These are phyloP conservation scores for Chloroclystis v-ata DNA, from an alignment of 2,888 invertebrate genomes.

Conservation along the genomic window DNA sequence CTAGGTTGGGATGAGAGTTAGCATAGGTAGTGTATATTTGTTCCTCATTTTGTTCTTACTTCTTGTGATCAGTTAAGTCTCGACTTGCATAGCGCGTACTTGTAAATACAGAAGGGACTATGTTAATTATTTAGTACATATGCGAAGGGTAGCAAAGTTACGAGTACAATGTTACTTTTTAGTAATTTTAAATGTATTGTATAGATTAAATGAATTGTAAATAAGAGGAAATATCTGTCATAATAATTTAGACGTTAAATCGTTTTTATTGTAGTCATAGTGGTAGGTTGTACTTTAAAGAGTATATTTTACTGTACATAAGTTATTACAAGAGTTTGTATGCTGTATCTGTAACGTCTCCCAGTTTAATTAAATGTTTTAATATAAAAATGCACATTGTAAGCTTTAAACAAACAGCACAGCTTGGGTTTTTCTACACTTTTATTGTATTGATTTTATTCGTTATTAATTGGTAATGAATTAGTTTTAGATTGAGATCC, in stretches of 20 bases:
- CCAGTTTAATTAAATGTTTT: conserved; percentile 45
- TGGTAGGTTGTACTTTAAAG: conserved; percentile 67
- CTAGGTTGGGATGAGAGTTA: conserved; percentile 51
- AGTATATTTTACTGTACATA: conserved; percentile 65
- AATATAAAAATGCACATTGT: conserved; percentile 64
- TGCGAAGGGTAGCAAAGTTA: conserved; percentile 64
- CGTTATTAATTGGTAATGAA: conserved; percentile 38
- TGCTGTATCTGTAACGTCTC: conserved; percentile 26
- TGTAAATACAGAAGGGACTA: conserved; percentile 60
- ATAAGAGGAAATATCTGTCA: conserved; percentile 77
- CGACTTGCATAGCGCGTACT: conserved; percentile 64
- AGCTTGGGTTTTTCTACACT: conserved; percentile 50
- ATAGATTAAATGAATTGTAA: conserved; percentile 75
- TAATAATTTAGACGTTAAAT: conserved; percentile 75
- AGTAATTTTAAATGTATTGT: conserved; percentile 68
- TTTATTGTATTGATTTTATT: conserved; percentile 29
- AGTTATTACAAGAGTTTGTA: conserved; percentile 45
- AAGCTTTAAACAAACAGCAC: conserved; percentile 66
- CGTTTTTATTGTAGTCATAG: conserved; percentile 75
- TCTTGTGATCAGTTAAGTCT: conserved; percentile 73
- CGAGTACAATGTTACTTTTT: conserved; percentile 76
- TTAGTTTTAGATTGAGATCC: conserved; percentile 38
- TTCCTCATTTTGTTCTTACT: conserved; percentile 68
- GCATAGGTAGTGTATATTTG: conserved; percentile 68
- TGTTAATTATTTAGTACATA: conserved; percentile 61